A percentile compares a stretch with the other conserved stretches of the same genome.
Conservation (phyloP, 2,797 vertebrate species). For the Sphenopsis melanotis region DNA sequence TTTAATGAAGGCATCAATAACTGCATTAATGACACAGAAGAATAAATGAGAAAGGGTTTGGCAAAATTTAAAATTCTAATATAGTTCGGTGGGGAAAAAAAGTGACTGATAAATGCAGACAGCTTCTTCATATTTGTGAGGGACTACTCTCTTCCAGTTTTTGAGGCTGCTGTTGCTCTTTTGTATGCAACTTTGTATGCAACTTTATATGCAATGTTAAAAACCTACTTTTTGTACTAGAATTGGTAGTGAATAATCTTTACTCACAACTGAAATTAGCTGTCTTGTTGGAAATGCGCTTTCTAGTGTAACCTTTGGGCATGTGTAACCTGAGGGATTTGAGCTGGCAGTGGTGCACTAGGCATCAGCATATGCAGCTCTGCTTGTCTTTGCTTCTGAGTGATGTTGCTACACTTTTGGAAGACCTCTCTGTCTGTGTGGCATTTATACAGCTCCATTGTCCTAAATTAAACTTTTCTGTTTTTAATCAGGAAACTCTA, state of each 20-base stretch:
- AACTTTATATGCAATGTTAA: neutral
- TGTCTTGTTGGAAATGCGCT: neutral
- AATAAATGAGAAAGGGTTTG: neutral
- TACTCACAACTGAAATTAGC: neutral
- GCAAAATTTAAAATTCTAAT: neutral
- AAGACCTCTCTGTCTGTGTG: neutral
- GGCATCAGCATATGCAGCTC: rapidly evolving
- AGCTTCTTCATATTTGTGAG: neutral
- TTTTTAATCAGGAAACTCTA: neutral
- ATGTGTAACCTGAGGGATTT: neutral
- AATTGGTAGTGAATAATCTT: neutral
- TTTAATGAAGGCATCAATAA: neutral
- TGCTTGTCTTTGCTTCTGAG: neutral
- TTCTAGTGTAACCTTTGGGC: neutral
- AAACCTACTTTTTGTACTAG: neutral
- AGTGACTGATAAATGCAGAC: neutral
- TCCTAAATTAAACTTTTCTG: neutral
- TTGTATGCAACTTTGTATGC: neutral
- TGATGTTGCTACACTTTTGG: neutral
- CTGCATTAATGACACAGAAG: neutral
- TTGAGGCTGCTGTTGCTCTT: neutral
- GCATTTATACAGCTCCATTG: neutral
- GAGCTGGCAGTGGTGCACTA: neutral
- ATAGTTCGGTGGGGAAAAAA: neutral
- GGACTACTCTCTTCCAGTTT: neutral